Evolutionary conservation across 2,113 vertebrate genomes (phyloP), one percentile per base, ranked within the genome.

Genomic region (Alaudala cheleensis): DNA sequence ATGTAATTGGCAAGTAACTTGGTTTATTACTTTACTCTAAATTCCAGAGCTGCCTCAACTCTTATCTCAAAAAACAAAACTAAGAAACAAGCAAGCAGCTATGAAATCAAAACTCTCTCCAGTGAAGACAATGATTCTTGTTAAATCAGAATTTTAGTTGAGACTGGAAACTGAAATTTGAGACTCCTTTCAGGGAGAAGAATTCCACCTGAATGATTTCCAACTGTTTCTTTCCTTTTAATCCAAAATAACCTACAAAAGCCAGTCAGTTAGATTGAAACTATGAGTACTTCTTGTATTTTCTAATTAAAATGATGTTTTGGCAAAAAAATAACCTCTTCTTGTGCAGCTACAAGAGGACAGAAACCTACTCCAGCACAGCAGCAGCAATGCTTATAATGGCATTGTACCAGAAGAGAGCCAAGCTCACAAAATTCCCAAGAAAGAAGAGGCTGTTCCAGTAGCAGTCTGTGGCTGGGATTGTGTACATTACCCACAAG

Each of bases 371-470:
- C 4, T 81, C 54, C 88, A 93, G 62, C 72, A 54, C 34, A 89
- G 95, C 67, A 94, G 72, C 62, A 92, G 69, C 49, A 74, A 60
- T 65, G 87, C 74, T 88, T 94, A 33, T 23, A 77, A 57, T 92
- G 88, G 94, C 90, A 66, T 49, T 70, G 80, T 42, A 86, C 94
- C 95, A 96, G 82, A 26, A 69, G 18, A 73, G 26, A 64, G 60
- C 34, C 90, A 83, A 94, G 88, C 92, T 94, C 85, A 65, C n/a
- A 47, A 25, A 92, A 90, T 29, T 77, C 88, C 71, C 92, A 80
- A 83, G 79, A 81, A 94, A 94, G 85, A 93, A 49, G 58, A 45
- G 29, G 47, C 64, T n/a, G 73, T 39, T 93, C 87, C 86, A 94
- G 66, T 34, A 81, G 65, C 62, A 87, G 54, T 3, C 77, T 76